Evolutionary conservation across 2,888 invertebrate species (phyloP), one percentile per base, ranked within the genome.

Genomic region (Drosophila atroscutellata): DNA sequence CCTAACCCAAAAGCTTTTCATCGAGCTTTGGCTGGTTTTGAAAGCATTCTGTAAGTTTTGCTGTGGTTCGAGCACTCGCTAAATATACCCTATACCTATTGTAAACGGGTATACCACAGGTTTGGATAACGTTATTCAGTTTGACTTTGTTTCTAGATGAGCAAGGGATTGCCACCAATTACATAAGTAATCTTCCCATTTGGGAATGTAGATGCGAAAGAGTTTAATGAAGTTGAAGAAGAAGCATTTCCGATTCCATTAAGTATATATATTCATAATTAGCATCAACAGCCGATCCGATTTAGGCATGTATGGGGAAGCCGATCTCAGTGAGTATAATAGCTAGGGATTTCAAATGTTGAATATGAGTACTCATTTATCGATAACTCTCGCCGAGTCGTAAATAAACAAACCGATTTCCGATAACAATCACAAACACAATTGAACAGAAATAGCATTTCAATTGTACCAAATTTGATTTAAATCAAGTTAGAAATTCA

Each of bases 31-130:
- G 5, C 18, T 47, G 39, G 34, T 24, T 37, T 15, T 7, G 0
- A 1, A 71, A 76, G 74, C 55, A 30, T 7, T 45, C 37, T 36
- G 20, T 9, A 63, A 37, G 59, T 30, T 63, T 58, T 15, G 6
- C 3, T 20, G 4, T 13, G 74, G 74, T 75, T 77, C 18, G 13
- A 7, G 47, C 28, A 39, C 30, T 11, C 0, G 60, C 60, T 77
- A 47, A 71, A 13, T 39, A 30, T 56, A 15, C 39, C 20, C 55
- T 30, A 15, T 39, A 39, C 8, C 1, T 0, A 15, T 28, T 15
- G n/a, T 24, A 18, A 28, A 24, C 4, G 52, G 52, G 52, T 37
- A 34, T 34, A 24, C 37, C 1, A 20, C 13, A 34, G 24, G 24
- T 8, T 9, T 8, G 8, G 18, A 2, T 47, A 47, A 26, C 3